A percentile compares a stretch with the other conserved stretches of the same genome.
phyloP scores from a whole-genome alignment of 2,113 vertebrate species.

The Mustela lutreola region DNA sequence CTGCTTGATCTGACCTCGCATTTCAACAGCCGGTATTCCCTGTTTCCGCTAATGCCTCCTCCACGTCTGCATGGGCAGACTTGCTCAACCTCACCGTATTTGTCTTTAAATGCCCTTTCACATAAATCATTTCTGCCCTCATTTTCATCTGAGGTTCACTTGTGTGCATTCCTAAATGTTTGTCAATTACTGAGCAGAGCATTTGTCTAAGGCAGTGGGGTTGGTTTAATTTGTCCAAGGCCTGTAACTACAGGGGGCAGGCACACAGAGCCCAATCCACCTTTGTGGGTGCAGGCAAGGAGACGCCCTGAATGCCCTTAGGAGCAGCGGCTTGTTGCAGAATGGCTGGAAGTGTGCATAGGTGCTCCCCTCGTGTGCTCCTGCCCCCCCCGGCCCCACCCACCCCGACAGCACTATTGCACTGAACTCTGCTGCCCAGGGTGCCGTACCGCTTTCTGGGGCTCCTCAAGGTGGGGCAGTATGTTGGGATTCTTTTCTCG shows the following conservation, averaged over 20 bases:
- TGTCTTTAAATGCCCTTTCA: conserved; percentile 1
- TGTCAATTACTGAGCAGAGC: not conserved
- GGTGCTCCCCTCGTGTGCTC: not conserved
- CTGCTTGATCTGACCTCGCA: conserved; percentile 53
- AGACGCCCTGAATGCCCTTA: not conserved
- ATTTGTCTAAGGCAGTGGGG: not conserved
- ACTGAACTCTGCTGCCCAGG: conserved; percentile 31
- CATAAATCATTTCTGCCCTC: not conserved
- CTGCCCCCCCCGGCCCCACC: not conserved
- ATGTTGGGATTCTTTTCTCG: conserved; percentile 58
- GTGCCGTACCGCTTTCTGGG: conserved; percentile 18
- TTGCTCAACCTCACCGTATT: not conserved
- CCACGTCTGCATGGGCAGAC: not conserved
- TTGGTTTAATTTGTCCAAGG: not conserved
- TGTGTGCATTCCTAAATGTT: not conserved
- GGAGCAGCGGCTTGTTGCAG: not conserved
- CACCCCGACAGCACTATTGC: not conserved
- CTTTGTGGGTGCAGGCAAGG: not conserved
- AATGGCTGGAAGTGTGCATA: not conserved
- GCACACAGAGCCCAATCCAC: fast-evolving
- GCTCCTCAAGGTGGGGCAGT: conserved; percentile 6
- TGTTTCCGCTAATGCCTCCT: not conserved
- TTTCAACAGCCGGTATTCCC: not conserved
- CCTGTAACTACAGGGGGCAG: fast-evolving
- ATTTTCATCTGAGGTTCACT: not conserved